Conservation (phyloP, 2,797 vertebrate species). For the Sebastes steindachneri region DNA sequence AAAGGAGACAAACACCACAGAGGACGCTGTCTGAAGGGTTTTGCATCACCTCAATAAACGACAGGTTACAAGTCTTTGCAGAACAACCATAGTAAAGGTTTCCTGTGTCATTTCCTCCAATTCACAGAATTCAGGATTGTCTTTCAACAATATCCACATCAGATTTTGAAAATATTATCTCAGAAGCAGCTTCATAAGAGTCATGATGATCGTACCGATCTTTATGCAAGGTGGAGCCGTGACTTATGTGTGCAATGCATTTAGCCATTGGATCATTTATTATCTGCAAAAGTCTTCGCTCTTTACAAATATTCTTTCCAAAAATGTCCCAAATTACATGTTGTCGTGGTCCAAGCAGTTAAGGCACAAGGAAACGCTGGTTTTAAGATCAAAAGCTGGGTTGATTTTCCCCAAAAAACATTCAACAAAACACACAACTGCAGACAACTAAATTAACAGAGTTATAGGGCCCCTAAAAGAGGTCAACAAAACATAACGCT, state of each 20-base stretch:
- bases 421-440: background rate
- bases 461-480: background rate
- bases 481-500: background rate
- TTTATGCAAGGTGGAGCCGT: background rate
- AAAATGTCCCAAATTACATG: background rate
- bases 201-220: background rate
- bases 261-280: background rate
- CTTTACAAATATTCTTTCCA: background rate
- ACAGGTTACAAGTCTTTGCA: background rate
- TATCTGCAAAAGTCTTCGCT: background rate
- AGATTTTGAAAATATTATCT: background rate
- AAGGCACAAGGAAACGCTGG: background rate
- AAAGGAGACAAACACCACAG: background rate
- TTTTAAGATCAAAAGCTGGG: background rate
- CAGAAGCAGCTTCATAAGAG: background rate
- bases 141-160: background rate
- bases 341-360: background rate
- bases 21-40: background rate
- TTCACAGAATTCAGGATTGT: background rate
- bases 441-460: background rate
- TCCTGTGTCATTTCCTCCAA: background rate
- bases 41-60: constrained; percentile 3
- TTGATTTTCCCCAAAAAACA: background rate
- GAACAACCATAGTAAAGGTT: background rate
- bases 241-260: background rate